phyloP scores from a whole-genome alignment of 2,113 vertebrate genomes.

The Cheirogaleus medius region DNA sequence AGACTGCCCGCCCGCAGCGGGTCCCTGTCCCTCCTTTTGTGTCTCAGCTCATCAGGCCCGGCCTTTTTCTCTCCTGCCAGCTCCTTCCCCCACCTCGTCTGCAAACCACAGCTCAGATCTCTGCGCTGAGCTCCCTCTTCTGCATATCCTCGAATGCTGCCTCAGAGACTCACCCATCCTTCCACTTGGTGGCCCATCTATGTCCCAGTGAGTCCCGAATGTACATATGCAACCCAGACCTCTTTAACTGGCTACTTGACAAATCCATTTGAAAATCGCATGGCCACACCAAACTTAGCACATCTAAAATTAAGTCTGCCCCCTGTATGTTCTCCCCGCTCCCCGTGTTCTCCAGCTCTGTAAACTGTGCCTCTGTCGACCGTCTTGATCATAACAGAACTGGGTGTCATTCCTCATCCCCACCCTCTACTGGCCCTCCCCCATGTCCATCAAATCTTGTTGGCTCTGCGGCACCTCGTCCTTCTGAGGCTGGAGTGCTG shows the following conservation, averaged over 20 bases:
- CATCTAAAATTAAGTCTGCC: accelerated
- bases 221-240: not conserved
- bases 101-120: accelerated
- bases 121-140: too few species aligned
- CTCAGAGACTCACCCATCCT: accelerated
- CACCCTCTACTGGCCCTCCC: accelerated
- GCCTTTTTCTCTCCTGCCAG: accelerated
- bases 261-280: accelerated
- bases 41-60: accelerated
- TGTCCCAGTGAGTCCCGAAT: not conserved
- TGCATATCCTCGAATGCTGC: accelerated
- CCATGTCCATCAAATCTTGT: accelerated
- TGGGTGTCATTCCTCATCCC: not conserved
- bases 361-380: accelerated
- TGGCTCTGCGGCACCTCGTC: accelerated
- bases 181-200: accelerated
- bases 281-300: accelerated
- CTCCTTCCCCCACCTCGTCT: not conserved
- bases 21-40: accelerated
- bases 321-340: too few species aligned
- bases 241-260: not conserved
- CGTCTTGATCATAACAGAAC: accelerated
- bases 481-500: not conserved
- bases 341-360: accelerated
- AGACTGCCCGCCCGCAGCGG: too few species aligned